Conservation (phyloP, 2,113 vertebrate species). For the Mesembrinibis cayennensis region DNA sequence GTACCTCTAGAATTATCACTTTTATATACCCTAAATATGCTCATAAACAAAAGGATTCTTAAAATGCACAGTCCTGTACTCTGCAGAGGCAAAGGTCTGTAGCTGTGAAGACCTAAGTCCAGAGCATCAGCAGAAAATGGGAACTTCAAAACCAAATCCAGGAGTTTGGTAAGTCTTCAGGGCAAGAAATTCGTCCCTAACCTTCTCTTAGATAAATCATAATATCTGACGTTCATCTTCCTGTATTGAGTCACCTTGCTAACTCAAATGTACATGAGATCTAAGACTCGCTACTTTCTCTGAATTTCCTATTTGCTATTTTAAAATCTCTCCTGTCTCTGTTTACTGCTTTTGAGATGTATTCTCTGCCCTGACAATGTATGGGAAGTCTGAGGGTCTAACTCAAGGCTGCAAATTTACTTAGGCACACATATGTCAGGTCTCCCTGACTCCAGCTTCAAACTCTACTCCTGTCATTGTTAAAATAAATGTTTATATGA, state of each 20-base stretch:
- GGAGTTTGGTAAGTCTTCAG: not conserved
- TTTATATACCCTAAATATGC: not conserved
- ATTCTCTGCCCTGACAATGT: not conserved
- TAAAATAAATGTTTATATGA: not conserved
- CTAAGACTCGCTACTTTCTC: not conserved
- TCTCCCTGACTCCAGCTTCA: not conserved
- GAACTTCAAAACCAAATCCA: not conserved
- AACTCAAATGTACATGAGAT: not conserved
- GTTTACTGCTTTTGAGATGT: not conserved
- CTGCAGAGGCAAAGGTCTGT: fast-evolving
- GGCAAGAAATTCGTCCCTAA: not conserved
- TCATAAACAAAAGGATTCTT: not conserved
- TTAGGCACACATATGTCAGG: not conserved
- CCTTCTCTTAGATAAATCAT: not conserved
- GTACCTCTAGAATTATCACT: not conserved
- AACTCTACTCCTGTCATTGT: not conserved
- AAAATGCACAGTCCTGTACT: not conserved
- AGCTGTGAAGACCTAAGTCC: fast-evolving
- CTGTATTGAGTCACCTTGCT: not conserved
- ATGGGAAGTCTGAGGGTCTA: not conserved
- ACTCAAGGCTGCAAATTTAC: not conserved
- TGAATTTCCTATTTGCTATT: slow-evolving; percentile 1
- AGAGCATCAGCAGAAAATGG: not conserved
- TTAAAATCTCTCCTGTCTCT: not conserved
- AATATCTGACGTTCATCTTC: not conserved